Conservation (phyloP, 2,113 vertebrate species). For the Corynorhinus townsendii region DNA sequence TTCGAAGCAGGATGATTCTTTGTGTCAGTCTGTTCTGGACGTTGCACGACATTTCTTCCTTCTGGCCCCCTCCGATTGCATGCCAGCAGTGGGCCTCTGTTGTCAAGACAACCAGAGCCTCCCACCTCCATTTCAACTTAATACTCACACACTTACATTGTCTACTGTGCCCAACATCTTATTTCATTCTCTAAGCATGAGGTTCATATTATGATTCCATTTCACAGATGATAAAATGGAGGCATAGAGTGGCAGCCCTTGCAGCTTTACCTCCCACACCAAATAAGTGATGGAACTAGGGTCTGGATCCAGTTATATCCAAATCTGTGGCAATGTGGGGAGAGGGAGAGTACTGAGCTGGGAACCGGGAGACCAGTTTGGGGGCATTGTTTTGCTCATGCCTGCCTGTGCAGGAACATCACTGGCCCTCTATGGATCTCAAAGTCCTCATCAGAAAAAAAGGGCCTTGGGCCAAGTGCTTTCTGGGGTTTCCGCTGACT, state of each 20-base stretch:
- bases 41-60: neutral
- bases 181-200: neutral
- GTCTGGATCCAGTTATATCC: neutral
- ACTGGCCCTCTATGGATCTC: neutral
- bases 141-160: too few relatives aligned
- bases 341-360: neutral
- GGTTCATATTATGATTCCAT: neutral
- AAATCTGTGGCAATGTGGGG: fast-evolving
- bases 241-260: neutral
- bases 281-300: neutral
- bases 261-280: neutral
- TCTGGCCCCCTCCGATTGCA: neutral
- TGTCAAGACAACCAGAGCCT: neutral
- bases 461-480: neutral
- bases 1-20: neutral
- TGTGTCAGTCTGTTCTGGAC: neutral
- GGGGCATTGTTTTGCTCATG: neutral
- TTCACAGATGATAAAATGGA: neutral
- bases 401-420: neutral
- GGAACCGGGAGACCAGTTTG: neutral
- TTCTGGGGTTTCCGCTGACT: neutral
- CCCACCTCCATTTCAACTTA: neutral
- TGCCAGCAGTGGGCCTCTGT: neutral
- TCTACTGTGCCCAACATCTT: fast-evolving
- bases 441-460: neutral